A percentile compares a stretch with the other conserved stretches of the same genome.
Conservation (phyloP, 2,797 vertebrate genomes). For the Thripadectes ignobilis region DNA sequence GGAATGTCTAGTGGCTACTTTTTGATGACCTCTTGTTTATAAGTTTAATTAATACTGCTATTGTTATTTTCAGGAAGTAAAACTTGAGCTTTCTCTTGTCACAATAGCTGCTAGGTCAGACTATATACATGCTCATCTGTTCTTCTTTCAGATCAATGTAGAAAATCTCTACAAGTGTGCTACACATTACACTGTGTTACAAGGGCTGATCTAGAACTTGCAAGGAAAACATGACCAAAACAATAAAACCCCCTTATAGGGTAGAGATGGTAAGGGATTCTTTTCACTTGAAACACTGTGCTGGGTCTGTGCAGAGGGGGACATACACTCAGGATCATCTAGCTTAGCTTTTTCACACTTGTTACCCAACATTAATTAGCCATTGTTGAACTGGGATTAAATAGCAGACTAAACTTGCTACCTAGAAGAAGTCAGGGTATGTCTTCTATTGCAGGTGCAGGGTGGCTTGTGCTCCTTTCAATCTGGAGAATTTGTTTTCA, state of each 20-base stretch:
- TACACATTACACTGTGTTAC: neutral
- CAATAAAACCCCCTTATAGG: neutral
- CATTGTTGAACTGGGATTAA: neutral
- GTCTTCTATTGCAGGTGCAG: neutral
- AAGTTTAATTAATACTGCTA: neutral
- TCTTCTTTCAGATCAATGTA: neutral
- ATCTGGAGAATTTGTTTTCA: neutral
- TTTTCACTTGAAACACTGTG: neutral
- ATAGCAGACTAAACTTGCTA: neutral
- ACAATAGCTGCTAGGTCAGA: neutral
- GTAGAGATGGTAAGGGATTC: neutral
- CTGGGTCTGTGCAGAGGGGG: neutral
- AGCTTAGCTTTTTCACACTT: neutral
- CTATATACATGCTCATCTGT: neutral
- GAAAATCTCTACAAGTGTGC: neutral
- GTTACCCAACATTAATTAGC: neutral
- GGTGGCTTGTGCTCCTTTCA: neutral
- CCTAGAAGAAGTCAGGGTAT: neutral
- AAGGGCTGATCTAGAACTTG: neutral
- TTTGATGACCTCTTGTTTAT: neutral
- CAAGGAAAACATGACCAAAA: neutral
- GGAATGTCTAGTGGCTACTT: neutral
- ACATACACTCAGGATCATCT: fast-evolving
- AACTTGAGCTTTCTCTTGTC: neutral
- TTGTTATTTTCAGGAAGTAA: neutral